These are phyloP conservation scores for Drosophila paramelanica DNA, from an alignment of 2,888 invertebrate genomes.

Conservation along the genomic window DNA sequence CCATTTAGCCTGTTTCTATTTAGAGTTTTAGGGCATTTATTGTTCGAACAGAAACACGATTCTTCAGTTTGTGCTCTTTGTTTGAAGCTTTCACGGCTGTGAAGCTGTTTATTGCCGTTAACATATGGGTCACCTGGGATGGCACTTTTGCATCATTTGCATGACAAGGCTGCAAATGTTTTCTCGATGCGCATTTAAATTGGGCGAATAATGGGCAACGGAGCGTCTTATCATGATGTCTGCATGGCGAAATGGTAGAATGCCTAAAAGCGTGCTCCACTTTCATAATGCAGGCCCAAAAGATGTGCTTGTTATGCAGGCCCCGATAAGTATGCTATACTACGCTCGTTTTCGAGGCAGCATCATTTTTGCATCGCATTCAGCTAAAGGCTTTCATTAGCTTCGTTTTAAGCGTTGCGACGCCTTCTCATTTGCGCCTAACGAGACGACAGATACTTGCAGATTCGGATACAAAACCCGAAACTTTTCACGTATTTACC, in stretches of 20 bases:
- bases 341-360: slow-evolving; percentile 10
- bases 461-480: slow-evolving; percentile 45
- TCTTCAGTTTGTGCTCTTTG: neutral
- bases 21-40: slow-evolving; percentile 28
- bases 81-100: slow-evolving; percentile 15
- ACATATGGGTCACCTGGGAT: slow-evolving; percentile 76
- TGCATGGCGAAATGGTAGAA: slow-evolving; percentile 11
- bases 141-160: slow-evolving; percentile 67
- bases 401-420: slow-evolving; percentile 56
- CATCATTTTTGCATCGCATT: slow-evolving; percentile 57
- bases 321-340: slow-evolving; percentile 24
- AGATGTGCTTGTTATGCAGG: slow-evolving; percentile 51
- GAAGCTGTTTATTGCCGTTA: slow-evolving; percentile 66
- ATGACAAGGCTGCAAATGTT: slow-evolving; percentile 62
- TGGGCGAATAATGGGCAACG: slow-evolving; percentile 60
- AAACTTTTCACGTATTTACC: slow-evolving; percentile 38
- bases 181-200: slow-evolving; percentile 66
- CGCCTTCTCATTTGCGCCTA: slow-evolving; percentile 52
- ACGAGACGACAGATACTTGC: slow-evolving; percentile 57
- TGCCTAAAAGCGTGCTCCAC: slow-evolving; percentile 53
- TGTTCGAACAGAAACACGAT: neutral
- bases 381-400: slow-evolving; percentile 60
- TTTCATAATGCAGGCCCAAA: slow-evolving; percentile 49
- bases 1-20: neutral
- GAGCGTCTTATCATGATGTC: slow-evolving; percentile 14